Base-by-base conservation (phyloP, 2,797 vertebrate genomes). In the Pangasius mekongensis region DNA sequence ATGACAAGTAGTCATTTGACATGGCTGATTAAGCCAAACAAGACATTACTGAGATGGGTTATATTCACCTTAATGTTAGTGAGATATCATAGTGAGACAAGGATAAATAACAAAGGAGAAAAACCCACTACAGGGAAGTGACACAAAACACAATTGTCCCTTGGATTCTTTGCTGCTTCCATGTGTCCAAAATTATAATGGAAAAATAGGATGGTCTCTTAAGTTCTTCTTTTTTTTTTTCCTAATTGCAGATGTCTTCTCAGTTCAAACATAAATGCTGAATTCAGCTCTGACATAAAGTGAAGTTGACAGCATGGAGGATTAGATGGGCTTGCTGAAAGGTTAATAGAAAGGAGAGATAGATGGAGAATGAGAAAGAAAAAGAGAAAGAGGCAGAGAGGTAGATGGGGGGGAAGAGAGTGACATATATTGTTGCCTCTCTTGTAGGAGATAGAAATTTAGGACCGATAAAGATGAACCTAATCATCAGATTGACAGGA, bases 401-500 rank as follows among this genome's bases (percentile, higher is more conserved):
- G 85, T 52, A 69, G 24, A 81, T 11, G 60, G 18, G 43, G 24
- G 33, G 56, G 47, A 22, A n/a, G n/a, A n/a, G 84, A 86, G 39
- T 93, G 90, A 91, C 91, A 90, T 90, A 89, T 92, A 93, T 92
- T 94, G 94, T 93, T 94, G 91, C 82, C 89, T 93, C 91, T 91
- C 89, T 6, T 84, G 92, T 86, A 90, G 92, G 92, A 74, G 56
- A 91, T 91, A 71, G 90, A 93, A 94, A 94, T 94, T 89, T 89
- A 94, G 94, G 92, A 92, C 89, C 92, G 91, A 90, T 92, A 93
- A 93, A 94, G 92, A 93, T 89, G 88, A 91, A 91, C 78, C 93
- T 92, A 93, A 93, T 95, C 91, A 93, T 92, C 91, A 74, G 73
- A 89, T 80, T 95, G 94, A 94, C 94, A 94, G 93, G 91, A 90